Conservation (phyloP, 2,113 vertebrate genomes). For the Cheirogaleus medius region DNA sequence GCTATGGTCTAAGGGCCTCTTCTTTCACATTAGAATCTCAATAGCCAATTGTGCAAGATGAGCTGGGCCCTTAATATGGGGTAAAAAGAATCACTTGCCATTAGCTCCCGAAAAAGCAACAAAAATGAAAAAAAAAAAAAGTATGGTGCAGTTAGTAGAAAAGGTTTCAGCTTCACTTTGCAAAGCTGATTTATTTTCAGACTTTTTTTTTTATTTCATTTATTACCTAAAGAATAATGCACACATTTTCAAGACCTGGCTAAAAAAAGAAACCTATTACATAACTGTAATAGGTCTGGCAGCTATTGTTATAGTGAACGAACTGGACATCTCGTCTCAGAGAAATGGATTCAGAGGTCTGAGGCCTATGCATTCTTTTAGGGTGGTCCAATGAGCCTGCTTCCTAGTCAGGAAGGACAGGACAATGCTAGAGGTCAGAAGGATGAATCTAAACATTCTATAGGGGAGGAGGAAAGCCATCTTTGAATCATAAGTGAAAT, state of each 20-base stretch:
- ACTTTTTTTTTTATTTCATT: constrained; percentile 54
- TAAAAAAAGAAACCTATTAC: constrained; percentile 75
- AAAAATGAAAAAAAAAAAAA: not conserved
- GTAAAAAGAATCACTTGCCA: constrained; percentile 39
- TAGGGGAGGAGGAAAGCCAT: not conserved
- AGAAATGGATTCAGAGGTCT: not conserved
- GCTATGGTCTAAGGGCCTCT: not conserved
- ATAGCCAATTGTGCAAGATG: not conserved
- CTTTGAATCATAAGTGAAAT: not conserved
- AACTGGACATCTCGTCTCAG: constrained; percentile 43
- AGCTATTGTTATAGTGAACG: constrained; percentile 51
- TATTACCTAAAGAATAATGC: constrained; percentile 75
- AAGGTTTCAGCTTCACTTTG: constrained; percentile 30
- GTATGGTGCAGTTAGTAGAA: not conserved
- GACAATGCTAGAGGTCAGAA: not conserved
- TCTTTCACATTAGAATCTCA: not conserved
- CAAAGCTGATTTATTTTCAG: constrained; percentile 68
- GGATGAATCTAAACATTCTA: not conserved
- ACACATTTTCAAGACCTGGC: constrained; percentile 60
- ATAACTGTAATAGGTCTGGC: constrained; percentile 59
- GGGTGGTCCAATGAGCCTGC: not conserved
- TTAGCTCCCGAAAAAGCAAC: not conserved
- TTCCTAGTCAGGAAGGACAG: not conserved
- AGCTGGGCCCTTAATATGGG: not conserved
- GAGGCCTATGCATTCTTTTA: not conserved